phyloP scores from a whole-genome alignment of 2,888 invertebrate genomes.

The Scaptomyza caliginosa region DNA sequence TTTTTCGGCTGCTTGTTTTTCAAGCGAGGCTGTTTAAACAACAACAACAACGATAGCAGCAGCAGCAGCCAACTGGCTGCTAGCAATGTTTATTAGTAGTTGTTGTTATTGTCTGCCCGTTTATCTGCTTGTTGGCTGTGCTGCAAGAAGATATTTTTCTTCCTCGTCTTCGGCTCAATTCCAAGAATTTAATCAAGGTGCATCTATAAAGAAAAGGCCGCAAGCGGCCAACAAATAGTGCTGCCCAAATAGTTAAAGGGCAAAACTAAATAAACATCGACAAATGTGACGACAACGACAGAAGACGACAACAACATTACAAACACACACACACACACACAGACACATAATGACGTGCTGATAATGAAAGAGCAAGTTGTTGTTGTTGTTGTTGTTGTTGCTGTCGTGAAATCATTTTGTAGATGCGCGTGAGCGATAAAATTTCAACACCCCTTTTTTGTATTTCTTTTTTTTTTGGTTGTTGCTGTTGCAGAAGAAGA shows the following conservation, averaged over 20 bases:
- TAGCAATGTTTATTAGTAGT: conserved; percentile 36
- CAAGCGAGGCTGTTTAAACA: conserved; percentile 18
- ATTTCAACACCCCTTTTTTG: conserved; percentile 46
- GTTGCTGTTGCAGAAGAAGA: too few species aligned
- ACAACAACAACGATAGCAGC: conserved; percentile 5
- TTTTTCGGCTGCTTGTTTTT: conserved; percentile 10
- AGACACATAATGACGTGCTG: conserved; percentile 56
- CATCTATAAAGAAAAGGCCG: conserved; percentile 53
- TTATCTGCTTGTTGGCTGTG: conserved; percentile 16
- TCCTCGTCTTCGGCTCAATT: conserved; percentile 44
- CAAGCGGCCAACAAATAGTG: conserved; percentile 23
- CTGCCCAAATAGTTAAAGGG: conserved; percentile 70
- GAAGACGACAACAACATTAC: conserved; percentile 20
- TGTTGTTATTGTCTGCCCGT: conserved; percentile 12
- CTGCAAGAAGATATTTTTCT: conserved; percentile 27
- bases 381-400: conserved; percentile 33
- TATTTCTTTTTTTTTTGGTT: too few species aligned
- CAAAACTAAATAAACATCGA: conserved; percentile 69
- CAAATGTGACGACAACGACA: conserved; percentile 52
- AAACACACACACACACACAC: conserved; percentile 5
- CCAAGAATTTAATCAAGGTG: conserved; percentile 73
- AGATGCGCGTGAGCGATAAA: conserved; percentile 70
- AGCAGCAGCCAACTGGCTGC: conserved; percentile 30
- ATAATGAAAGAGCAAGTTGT: conserved; percentile 65
- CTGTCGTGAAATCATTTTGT: conserved; percentile 57